Evolutionary conservation across 2,888 invertebrate species (phyloP), one percentile per base, ranked within the genome.

Genomic region (Drepanosiphum platanoidis): DNA sequence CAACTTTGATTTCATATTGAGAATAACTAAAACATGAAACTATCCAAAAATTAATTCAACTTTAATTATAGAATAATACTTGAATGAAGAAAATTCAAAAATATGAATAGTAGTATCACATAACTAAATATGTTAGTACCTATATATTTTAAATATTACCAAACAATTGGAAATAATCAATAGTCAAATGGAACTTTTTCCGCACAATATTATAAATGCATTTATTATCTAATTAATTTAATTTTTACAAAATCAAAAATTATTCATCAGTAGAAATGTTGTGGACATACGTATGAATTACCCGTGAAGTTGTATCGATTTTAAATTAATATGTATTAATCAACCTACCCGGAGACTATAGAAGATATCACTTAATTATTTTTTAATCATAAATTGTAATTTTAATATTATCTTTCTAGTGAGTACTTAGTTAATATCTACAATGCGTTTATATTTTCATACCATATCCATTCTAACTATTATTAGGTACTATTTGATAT

Each of bases 381-480:
- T 11, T 64, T 11, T 64, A 30, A 30, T 64, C 64, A 11, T 64
- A 64, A 30, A 27, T 64, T 5, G 7, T 27, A 3, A 64, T 27
- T 27, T 46, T 13, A 46, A 46, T 46, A 46, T 46, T 46, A 11
- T n/a, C n/a, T n/a, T n/a, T n/a, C n/a, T n/a, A n/a, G n/a, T n/a
- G n/a, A n/a, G n/a, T n/a, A 5, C 0, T 52, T 22, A 18, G 39
- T 52, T 52, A 18, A 52, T 52, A 52, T 18, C 39, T 36, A 70
- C 39, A 1, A 11, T n/a, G 39, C 46, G 18, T 46, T n/a, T 42
- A 3, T 46, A 72, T 9, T n/a, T 42, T 72, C 30, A 72, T 46
- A 72, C 39, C 72, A 72, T 72, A 72, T 72, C 72, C 22, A 30
- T 74, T 74, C 32, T 22, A 74, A 46, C 22, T 30, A 32, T 74